These are phyloP conservation scores for Chiroxiphia lanceolata DNA, from an alignment of 2,797 vertebrate species.

Conservation along the genomic window DNA sequence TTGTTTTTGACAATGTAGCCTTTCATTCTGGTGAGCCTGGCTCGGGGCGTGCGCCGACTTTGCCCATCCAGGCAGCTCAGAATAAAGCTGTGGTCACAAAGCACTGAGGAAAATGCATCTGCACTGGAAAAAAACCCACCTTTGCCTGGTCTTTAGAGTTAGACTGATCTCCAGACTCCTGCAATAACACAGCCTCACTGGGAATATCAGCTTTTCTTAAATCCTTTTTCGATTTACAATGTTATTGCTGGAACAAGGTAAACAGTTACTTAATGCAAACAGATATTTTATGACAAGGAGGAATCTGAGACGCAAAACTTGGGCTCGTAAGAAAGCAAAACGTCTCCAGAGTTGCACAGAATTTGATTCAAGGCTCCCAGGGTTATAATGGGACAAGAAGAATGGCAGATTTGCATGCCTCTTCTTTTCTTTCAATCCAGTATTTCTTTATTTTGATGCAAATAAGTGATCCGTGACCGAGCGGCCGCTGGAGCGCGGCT, in stretches of 20 bases:
- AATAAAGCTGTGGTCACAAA: background rate
- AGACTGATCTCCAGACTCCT: background rate
- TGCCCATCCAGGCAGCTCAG: background rate
- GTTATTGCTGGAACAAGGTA: background rate
- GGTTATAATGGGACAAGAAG: background rate
- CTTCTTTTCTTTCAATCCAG: background rate
- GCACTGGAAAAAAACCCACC: background rate
- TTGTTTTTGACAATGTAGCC: background rate
- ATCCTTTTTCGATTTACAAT: background rate
- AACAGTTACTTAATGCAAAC: background rate
- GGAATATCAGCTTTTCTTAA: background rate
- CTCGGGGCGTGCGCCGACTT: rapidly evolving
- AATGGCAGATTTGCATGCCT: background rate
- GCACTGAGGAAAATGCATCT: background rate
- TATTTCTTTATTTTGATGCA: background rate
- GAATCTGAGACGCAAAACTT: background rate
- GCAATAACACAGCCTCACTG: background rate
- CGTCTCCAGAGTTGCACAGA: background rate
- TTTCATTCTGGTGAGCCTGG: background rate
- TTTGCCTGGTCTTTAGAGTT: background rate
- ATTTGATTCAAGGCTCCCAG: background rate
- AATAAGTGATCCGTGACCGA: background rate
- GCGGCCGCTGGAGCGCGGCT: background rate
- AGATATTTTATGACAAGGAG: background rate
- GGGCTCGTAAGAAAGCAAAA: background rate